Evolutionary conservation across 2,888 invertebrate species (phyloP).

Genomic region (Melipona bicolor): DNA sequence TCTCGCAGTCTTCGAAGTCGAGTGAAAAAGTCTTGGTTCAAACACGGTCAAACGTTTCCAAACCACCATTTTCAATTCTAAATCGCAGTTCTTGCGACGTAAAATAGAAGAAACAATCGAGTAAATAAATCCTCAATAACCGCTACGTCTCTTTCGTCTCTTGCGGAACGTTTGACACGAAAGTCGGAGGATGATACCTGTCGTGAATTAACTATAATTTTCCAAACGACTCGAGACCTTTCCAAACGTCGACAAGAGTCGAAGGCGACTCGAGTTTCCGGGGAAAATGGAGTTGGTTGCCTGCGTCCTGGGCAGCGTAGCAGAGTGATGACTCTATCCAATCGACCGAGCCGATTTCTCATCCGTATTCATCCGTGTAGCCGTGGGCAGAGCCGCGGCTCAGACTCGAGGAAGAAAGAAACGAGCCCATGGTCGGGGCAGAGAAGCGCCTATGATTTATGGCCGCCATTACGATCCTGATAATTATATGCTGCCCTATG

Average conservation of each 20-base stretch:
- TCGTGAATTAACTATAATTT: not conserved
- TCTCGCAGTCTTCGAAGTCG: too few relatives aligned
- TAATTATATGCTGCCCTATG: slow-evolving; percentile 83
- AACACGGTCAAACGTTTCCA: too few relatives aligned
- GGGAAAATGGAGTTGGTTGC: slow-evolving; percentile 67
- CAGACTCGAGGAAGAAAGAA: slow-evolving; percentile 70
- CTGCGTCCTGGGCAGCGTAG: slow-evolving; percentile 41
- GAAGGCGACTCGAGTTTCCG: not conserved
- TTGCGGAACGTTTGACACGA: not conserved
- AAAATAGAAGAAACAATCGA: too few relatives aligned
- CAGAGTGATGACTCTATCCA: slow-evolving; percentile 82
- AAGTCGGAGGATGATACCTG: not conserved
- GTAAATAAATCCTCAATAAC: too few relatives aligned
- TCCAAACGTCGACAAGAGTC: not conserved
- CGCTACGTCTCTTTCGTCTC: not conserved
- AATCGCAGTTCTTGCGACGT: too few relatives aligned
- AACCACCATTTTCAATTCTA: too few relatives aligned
- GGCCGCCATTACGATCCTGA: slow-evolving; percentile 82
- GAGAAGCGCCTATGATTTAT: slow-evolving; percentile 84
- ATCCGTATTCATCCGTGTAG: slow-evolving; percentile 79
- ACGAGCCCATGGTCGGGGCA: slow-evolving; percentile 69
- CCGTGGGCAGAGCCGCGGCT: slow-evolving; percentile 78
- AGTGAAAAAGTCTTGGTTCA: too few relatives aligned
- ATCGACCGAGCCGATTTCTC: slow-evolving; percentile 82
- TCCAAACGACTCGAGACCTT: not conserved